phyloP scores from a whole-genome alignment of 1,140 invertebrate genomes.

The Lepidurus apus region DNA sequence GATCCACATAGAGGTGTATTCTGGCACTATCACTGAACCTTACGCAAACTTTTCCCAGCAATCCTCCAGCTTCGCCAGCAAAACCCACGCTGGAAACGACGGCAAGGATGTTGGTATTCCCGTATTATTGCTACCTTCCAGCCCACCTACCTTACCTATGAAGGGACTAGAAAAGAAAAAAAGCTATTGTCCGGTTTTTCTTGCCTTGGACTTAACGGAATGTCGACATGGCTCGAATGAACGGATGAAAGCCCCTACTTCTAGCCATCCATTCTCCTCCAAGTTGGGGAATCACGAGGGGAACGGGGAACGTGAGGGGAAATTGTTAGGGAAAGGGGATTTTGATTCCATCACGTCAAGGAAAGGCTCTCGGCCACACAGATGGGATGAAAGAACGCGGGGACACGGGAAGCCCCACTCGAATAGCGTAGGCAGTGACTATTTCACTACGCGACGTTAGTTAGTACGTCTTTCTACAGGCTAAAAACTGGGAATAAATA shows the following conservation, averaged over 20 bases:
- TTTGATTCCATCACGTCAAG: neutral
- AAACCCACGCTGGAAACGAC: neutral
- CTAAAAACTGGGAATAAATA: neutral
- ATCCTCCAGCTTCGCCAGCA: neutral
- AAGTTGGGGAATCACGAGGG: neutral
- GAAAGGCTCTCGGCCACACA: neutral
- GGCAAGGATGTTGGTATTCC: too few species aligned
- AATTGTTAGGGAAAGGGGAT: slow-evolving; percentile 14
- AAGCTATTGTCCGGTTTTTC: too few species aligned
- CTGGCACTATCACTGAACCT: neutral
- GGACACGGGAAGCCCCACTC: slow-evolving; percentile 7
- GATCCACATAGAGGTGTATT: neutral
- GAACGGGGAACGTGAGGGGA: slow-evolving; percentile 20
- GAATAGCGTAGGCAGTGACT: neutral
- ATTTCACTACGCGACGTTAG: neutral
- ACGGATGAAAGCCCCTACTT: neutral
- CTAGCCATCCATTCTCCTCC: neutral
- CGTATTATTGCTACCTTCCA: too few species aligned
- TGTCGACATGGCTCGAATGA: neutral
- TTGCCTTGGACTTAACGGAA: neutral
- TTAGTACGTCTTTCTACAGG: neutral
- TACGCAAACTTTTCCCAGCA: neutral
- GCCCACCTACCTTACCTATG: too few species aligned
- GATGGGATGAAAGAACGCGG: neutral
- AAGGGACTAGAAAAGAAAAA: too few species aligned